Evolutionary conservation across 2,888 invertebrate genomes (phyloP), one percentile per base, ranked within the genome.

Genomic region (Heteromyza rotundicornis): DNA sequence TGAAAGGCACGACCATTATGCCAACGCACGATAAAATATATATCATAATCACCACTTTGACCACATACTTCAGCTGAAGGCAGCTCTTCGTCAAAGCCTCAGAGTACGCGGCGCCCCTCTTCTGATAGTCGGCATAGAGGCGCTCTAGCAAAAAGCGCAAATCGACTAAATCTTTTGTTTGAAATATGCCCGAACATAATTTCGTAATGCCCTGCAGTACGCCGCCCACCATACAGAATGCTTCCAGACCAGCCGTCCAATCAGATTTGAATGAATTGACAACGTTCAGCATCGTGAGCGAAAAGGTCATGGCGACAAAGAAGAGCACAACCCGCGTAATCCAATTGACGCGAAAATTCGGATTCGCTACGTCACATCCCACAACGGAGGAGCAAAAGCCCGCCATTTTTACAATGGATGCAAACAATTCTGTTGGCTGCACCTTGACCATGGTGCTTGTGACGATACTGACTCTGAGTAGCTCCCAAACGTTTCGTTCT

Each of bases 141-240:
- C 24, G 12, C 1, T 57, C 23, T 5, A 72, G 27, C 7, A 64
- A 35, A 0, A 35, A 7, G 10, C 63, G 64, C 10, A 67, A 17
- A 5, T 44, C 24, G 0, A 44, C 49, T 1, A 74, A 27, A 2
- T 59, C 51, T 1, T 53, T 20, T 2, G 60, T 24, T 3, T 40
- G 47, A 0, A 20, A 7, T 10, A 71, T 10, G 10, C 47, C 70
- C 14, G 66, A 40, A 12, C 55, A 24, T 0, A 74, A 8, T 44
- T 74, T 74, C n/a, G 63, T 63, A 1, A 51, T 7, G 2, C 68
- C 74, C n/a, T 75, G 74, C 0, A 71, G 0, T 0, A 67, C 72
- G 17, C 68, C 70, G 40, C 74, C 71, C 32, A 67, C 23, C 68
- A 69, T 74, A 22, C 67, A 67, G 0, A 56, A 58, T 0, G 70